Evolutionary conservation across 2,113 vertebrate genomes (phyloP).

Genomic region (Salvator merianae): DNA sequence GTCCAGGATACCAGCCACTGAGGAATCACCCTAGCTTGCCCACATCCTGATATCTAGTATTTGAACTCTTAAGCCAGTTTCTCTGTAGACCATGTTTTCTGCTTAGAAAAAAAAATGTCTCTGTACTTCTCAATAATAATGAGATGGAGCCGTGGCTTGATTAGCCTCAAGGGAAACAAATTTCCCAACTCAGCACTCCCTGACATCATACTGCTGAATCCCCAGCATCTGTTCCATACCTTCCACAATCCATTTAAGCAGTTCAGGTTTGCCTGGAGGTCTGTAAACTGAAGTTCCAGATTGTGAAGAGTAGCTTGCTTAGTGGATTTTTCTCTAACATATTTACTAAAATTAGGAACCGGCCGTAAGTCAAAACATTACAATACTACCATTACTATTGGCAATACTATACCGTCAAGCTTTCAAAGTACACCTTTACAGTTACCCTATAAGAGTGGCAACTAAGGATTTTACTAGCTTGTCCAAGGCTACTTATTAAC

Average conservation of each 20-base stretch:
- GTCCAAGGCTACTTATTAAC: too few relatives aligned
- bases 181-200: accelerated
- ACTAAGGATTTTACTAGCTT: too few relatives aligned
- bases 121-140: background rate
- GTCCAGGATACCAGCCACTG: too few relatives aligned
- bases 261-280: background rate
- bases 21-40: too few relatives aligned
- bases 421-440: too few relatives aligned
- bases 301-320: background rate
- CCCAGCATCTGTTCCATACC: background rate
- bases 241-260: constrained; percentile 1
- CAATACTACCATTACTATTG: too few relatives aligned
- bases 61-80: constrained; percentile 22
- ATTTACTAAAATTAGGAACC: background rate
- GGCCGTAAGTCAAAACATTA: too few relatives aligned
- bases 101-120: background rate
- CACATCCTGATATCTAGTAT: background rate
- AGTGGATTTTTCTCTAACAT: background rate
- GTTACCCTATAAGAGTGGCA: too few relatives aligned
- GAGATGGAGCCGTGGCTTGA: background rate
- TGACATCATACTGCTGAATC: accelerated
- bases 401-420: too few relatives aligned
- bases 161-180: accelerated
- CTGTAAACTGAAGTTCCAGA: background rate
- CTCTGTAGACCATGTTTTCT: constrained; percentile 20